Percentiles rank a stretch among this genome's conserved stretches.
These are phyloP conservation scores for Misgurnus mizolepis DNA, from an alignment of 2,113 vertebrate species.

Conservation along the genomic window DNA sequence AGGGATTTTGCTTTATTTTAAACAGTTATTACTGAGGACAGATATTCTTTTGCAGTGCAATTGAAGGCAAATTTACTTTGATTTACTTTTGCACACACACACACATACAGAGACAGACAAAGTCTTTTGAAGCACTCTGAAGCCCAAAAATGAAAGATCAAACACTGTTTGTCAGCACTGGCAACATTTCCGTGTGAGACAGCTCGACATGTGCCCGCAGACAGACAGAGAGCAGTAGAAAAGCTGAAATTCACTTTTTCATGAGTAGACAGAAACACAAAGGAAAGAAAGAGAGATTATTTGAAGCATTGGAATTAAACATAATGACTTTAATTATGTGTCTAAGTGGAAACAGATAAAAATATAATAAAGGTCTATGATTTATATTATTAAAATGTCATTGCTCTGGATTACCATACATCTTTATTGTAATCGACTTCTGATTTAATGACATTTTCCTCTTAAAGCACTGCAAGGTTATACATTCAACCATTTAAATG, in stretches of 20 bases:
- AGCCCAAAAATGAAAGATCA: conserved; percentile 54
- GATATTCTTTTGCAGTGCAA: conserved; percentile 6
- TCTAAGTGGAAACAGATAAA: not conserved
- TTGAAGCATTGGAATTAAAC: not conserved
- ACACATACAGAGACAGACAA: not conserved
- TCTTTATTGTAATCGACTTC: not conserved
- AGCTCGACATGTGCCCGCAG: conserved; percentile 42
- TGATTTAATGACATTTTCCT: conserved; percentile 1
- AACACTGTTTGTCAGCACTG: conserved; percentile 51
- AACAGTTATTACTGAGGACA: conserved; percentile 16
- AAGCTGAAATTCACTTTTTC: not conserved
- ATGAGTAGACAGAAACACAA: not conserved
- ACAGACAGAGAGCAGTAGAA: not conserved
- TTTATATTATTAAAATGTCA: not conserved
- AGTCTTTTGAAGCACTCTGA: conserved; percentile 43
- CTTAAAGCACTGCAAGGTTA: not conserved
- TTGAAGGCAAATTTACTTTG: conserved; percentile 39
- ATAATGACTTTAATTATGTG: not conserved
- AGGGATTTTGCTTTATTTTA: conserved; percentile 27
- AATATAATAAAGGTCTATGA: not conserved
- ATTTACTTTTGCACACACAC: conserved; percentile 15
- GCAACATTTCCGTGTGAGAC: conserved; percentile 43
- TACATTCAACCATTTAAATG: not conserved
- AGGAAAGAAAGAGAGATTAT: not conserved
- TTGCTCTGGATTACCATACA: not conserved